A percentile compares a stretch with the other conserved stretches of the same genome.
These are phyloP conservation scores for Drosophila sucinea DNA, from an alignment of 1,140 invertebrate species.

Conservation along the genomic window DNA sequence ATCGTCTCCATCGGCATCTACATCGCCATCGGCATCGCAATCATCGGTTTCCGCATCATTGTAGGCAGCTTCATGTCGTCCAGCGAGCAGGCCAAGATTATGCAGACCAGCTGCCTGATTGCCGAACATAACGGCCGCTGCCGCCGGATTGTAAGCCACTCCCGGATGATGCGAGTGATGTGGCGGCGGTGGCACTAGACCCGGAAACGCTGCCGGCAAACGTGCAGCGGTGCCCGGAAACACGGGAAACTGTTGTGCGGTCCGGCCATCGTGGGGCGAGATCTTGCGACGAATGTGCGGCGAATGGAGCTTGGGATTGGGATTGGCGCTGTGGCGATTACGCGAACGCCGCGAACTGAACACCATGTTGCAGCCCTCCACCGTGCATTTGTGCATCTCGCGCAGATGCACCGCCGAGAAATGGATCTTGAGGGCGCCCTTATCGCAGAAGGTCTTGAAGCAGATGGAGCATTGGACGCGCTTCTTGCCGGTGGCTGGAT, in stretches of 20 bases:
- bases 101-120: constrained; percentile 41
- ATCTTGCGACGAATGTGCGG: constrained; percentile 96
- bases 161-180: constrained; percentile 41
- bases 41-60: constrained; percentile 24
- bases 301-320: constrained; percentile 98
- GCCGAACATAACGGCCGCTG: constrained; percentile 54
- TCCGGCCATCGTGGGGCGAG: constrained; percentile 95
- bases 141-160: constrained; percentile 47
- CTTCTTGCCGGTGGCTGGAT: constrained; percentile 96
- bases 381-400: constrained; percentile 91
- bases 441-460: constrained; percentile 99
- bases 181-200: constrained; percentile 82
- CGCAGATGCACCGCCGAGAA: constrained; percentile 96
- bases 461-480: constrained; percentile 99
- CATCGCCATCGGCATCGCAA: constrained; percentile 27
- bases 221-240: constrained; percentile 71
- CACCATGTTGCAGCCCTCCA: constrained; percentile 91
- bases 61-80: constrained; percentile 41
- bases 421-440: constrained; percentile 99
- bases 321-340: constrained; percentile 95
- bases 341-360: constrained; percentile 90
- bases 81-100: constrained; percentile 47
- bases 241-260: constrained; percentile 92
- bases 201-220: constrained; percentile 83
- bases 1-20: constrained; percentile 58